Conservation (phyloP, 2,888 invertebrate genomes). For the Clivina fossor region DNA sequence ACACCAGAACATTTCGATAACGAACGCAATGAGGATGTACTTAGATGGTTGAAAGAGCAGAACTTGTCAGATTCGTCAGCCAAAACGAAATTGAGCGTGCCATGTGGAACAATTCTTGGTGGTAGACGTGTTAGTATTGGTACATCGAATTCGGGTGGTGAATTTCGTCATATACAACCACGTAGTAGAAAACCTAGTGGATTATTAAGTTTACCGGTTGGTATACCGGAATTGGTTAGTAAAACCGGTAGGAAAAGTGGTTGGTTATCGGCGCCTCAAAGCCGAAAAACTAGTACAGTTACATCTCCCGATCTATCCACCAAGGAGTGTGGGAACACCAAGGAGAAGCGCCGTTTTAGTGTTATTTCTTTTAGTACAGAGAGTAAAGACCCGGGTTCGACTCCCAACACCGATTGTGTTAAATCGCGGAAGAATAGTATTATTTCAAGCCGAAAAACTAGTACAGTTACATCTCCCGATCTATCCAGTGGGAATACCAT, state of each 20-base stretch:
- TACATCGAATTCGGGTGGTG: conserved; percentile 19
- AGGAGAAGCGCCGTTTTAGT: conserved; percentile 29
- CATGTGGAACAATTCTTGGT: conserved; percentile 29
- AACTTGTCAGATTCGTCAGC: conserved; percentile 39
- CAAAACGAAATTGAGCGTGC: conserved; percentile 27
- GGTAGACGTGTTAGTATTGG: conserved; percentile 32
- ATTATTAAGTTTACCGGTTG: conserved; percentile 40
- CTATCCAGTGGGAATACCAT: conserved; percentile 30
- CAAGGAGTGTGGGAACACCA: conserved; percentile 26
- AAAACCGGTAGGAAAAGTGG: conserved; percentile 15
- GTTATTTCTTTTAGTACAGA: conserved; percentile 26
- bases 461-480: conserved; percentile 32
- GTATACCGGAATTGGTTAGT: conserved; percentile 34
- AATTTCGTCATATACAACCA: conserved; percentile 21
- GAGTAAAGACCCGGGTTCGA: conserved; percentile 36
- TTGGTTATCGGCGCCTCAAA: conserved; percentile 26
- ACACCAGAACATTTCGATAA: conserved; percentile 48
- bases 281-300: conserved; percentile 30
- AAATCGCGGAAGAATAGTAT: conserved; percentile 42
- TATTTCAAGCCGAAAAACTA: conserved; percentile 37
- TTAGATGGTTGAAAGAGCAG: conserved; percentile 53
- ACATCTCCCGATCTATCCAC: conserved; percentile 28
- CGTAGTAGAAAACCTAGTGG: conserved; percentile 33
- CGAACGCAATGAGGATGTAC: conserved; percentile 51
- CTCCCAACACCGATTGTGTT: conserved; percentile 46